Conservation (phyloP, 2,888 invertebrate genomes). For the Penaeus monodon region DNA sequence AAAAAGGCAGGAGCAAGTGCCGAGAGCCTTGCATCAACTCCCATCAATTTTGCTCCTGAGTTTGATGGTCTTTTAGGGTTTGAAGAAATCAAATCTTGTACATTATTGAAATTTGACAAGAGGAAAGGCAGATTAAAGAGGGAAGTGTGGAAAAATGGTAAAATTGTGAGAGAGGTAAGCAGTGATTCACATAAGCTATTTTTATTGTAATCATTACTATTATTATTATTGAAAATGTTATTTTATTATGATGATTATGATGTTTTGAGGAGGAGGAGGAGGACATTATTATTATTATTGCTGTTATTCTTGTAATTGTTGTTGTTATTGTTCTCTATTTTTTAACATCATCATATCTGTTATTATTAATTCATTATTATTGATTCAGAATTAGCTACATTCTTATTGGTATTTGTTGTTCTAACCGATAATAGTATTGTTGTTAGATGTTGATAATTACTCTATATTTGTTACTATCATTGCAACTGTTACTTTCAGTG, state of each 20-base stretch:
- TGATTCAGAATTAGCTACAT: too few relatives aligned
- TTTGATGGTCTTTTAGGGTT: constrained; percentile 53
- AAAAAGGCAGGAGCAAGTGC: background rate
- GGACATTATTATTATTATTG: too few relatives aligned
- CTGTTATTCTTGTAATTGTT: too few relatives aligned
- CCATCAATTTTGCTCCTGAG: constrained; percentile 25
- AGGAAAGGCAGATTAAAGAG: constrained; percentile 28
- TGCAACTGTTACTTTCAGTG: too few relatives aligned
- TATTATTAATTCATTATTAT: too few relatives aligned
- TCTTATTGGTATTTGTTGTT: background rate
- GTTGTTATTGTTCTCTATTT: too few relatives aligned
- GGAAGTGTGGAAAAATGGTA: constrained; percentile 46
- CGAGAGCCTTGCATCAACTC: constrained; percentile 3
- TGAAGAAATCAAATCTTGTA: constrained; percentile 48
- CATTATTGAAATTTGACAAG: constrained; percentile 24
- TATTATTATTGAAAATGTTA: too few relatives aligned
- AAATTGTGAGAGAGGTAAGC: constrained; percentile 40
- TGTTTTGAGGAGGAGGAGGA: too few relatives aligned
- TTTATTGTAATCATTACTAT: too few relatives aligned
- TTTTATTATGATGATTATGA: too few relatives aligned
- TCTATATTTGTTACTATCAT: too few relatives aligned
- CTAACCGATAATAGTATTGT: background rate
- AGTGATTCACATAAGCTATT: background rate
- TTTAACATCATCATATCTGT: too few relatives aligned
- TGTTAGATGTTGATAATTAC: background rate